Evolutionary conservation across 1,140 invertebrate species (phyloP), one percentile per base, ranked within the genome.

Genomic region (Cyphomyrmex costatus): DNA sequence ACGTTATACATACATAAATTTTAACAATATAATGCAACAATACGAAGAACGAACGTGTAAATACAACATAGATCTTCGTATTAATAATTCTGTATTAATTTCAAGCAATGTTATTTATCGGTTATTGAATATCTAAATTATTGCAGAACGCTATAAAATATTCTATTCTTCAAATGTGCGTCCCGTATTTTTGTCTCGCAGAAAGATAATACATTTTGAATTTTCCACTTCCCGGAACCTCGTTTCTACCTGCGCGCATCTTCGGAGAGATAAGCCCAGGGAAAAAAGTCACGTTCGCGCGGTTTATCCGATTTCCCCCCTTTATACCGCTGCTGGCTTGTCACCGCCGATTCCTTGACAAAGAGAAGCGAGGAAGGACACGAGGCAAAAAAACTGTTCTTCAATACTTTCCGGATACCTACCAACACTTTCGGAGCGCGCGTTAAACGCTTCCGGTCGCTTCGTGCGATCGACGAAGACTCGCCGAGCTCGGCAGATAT

Each of bases 401-500:
- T 7, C 56, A 56, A 70, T 49, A 73, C 70, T 73, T 73, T 36
- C 24, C 77, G 33, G 14, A 60, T 30, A 19, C 42, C 42, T 16
- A 14, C 19, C 19, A 30, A 63, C 36, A 30, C 33, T 77, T 30
- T 78, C 12, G 19, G 19, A 24, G 12, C 2, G 73, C n/a, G 14
- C 76, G 36, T 58, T 79, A 83, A 83, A 83, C 79, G 74, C 60
- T 79, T 65, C 70, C 58, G 73, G 46, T 56, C 73, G 60, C 61
- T 46, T 21, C 77, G 49, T 10, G 46, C 63, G 77, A 80, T 82
- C 53, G 53, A 46, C 80, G 88, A 88, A 88, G 65, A 71, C 88
- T 88, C 88, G 82, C 77, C 71, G 88, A 61, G 83, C 87, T 87
- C 87, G 93, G 87, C 86, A 93, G 93, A 94, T 94, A 94, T 94